These are phyloP conservation scores for Drosophila cracens DNA, from an alignment of 2,888 invertebrate species.

Conservation along the genomic window DNA sequence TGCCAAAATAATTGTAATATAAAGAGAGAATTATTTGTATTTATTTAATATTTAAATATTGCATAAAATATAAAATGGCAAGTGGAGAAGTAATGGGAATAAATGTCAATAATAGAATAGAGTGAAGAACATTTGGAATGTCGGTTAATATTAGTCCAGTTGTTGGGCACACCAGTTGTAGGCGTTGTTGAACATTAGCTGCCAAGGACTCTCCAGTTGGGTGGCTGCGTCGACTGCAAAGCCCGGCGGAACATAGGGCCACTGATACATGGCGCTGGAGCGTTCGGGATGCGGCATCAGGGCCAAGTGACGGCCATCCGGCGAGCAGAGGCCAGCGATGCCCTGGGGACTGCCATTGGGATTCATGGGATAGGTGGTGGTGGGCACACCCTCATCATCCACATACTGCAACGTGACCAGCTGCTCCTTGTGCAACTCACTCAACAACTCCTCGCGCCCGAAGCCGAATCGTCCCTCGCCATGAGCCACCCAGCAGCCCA, in stretches of 20 bases:
- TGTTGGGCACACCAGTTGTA: constrained; percentile 87
- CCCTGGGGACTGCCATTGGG: constrained; percentile 95
- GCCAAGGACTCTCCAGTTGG: constrained; percentile 93
- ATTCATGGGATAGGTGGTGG: constrained; percentile 95
- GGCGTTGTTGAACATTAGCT: constrained; percentile 95
- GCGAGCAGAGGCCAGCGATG: constrained; percentile 95
- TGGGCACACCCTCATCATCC: constrained; percentile 91
- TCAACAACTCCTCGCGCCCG: constrained; percentile 85
- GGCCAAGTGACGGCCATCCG: constrained; percentile 96
- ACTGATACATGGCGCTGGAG: constrained; percentile 95
- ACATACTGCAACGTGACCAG: constrained; percentile 93
- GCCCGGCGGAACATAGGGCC: constrained; percentile 89
- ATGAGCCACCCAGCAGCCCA: constrained; percentile 99
- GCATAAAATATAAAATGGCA: neutral
- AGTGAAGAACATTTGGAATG: neutral
- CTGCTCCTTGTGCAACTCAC: constrained; percentile 86
- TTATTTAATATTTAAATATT: constrained; percentile 1
- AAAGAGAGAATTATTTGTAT: neutral
- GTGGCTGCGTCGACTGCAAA: constrained; percentile 79
- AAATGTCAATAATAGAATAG: neutral
- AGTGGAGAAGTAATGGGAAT: neutral
- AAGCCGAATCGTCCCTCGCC: constrained; percentile 95
- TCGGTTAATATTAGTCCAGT: neutral
- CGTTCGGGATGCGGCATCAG: constrained; percentile 99
- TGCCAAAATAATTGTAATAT: neutral